Conservation (phyloP, 1,140 invertebrate species). For the Eriocheir sinensis region DNA sequence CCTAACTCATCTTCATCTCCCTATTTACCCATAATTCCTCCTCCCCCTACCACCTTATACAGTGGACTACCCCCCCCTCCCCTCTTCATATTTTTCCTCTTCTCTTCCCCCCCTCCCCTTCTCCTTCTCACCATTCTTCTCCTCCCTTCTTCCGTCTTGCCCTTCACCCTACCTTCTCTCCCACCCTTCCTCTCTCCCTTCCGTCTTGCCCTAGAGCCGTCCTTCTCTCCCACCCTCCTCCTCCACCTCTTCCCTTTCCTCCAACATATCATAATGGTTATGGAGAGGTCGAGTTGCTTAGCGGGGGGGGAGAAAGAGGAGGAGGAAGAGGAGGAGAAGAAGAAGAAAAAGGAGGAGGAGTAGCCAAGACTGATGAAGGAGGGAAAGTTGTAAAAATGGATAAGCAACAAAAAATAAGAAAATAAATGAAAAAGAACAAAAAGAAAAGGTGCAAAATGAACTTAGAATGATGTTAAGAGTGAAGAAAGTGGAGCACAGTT, state of each 20-base stretch:
- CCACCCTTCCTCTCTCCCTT: too few species aligned
- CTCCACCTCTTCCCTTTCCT: background rate
- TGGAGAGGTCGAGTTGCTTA: conserved; percentile 1
- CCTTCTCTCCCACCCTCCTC: background rate
- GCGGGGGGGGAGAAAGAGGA: background rate
- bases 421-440: too few species aligned
- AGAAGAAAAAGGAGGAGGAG: background rate
- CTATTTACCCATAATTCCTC: background rate
- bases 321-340: background rate
- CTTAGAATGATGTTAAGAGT: too few species aligned
- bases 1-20: background rate
- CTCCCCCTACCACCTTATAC: background rate
- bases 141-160: too few species aligned
- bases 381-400: too few species aligned
- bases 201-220: too few species aligned
- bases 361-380: background rate
- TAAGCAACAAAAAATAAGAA: too few species aligned
- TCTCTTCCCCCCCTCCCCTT: background rate
- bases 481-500: too few species aligned
- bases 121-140: background rate
- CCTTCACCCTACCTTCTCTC: too few species aligned
- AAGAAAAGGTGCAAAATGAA: too few species aligned
- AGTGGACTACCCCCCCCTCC: background rate
- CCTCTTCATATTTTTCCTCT: background rate
- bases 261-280: background rate